Conservation (phyloP, 1,140 invertebrate genomes). For the Listronotus oregonensis region DNA sequence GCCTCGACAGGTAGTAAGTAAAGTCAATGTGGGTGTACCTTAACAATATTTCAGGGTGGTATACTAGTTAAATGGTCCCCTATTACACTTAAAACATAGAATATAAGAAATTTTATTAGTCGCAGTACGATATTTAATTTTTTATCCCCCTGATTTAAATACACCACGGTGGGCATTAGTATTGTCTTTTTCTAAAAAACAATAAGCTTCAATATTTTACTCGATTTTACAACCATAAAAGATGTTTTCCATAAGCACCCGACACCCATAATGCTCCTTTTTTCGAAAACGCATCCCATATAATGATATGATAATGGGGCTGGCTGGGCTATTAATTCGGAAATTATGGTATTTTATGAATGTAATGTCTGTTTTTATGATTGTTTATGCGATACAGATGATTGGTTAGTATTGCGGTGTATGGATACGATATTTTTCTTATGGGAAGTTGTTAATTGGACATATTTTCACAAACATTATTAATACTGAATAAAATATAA, state of each 20-base stretch:
- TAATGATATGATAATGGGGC: slow-evolving; percentile 54
- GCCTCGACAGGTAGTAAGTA: no score
- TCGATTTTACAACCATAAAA: slow-evolving; percentile 26
- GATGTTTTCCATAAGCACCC: slow-evolving; percentile 27
- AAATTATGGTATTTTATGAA: slow-evolving; percentile 55
- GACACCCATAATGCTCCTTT: slow-evolving; percentile 37
- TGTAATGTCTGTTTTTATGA: slow-evolving; percentile 55
- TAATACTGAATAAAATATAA: no score
- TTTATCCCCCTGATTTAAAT: no score
- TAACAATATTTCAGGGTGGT: no score
- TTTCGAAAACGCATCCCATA: slow-evolving; percentile 39
- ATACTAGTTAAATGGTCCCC: no score
- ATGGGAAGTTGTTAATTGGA: slow-evolving; percentile 7
- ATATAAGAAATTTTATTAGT: no score
- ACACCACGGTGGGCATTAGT: no score
- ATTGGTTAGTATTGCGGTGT: slow-evolving; percentile 55
- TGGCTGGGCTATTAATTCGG: slow-evolving; percentile 50
- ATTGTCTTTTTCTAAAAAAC: slow-evolving; percentile 13
- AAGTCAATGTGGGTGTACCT: no score
- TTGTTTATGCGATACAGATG: slow-evolving; percentile 57
- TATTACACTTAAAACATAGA: no score
- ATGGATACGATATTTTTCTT: slow-evolving; percentile 27
- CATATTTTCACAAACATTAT: no score
- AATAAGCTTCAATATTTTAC: slow-evolving; percentile 31
- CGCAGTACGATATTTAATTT: no score